Percentiles rank a stretch among this genome's conserved stretches.
Evolutionary conservation across 2,113 vertebrate species (phyloP).

Genomic region (Poecilia latipinna): DNA sequence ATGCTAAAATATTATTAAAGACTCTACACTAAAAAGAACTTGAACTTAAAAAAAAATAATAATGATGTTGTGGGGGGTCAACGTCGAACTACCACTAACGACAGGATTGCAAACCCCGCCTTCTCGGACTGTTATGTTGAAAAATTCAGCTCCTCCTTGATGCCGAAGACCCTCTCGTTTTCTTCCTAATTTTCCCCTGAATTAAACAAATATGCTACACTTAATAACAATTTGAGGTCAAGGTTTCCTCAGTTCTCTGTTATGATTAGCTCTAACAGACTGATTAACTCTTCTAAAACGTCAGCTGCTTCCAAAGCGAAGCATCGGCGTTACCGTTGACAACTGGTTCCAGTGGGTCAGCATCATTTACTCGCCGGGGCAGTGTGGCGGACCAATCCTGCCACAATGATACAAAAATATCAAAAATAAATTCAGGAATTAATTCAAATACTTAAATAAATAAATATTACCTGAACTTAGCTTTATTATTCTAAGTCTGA

Average conservation of each 20-base stretch:
- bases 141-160: fast-evolving
- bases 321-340: constrained; percentile 28
- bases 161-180: constrained; percentile 3
- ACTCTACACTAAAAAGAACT: background rate
- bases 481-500: too few relatives aligned
- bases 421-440: background rate
- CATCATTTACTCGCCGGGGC: background rate
- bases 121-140: background rate
- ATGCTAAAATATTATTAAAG: background rate
- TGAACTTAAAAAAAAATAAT: too few relatives aligned
- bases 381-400: background rate
- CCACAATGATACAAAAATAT: background rate
- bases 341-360: background rate
- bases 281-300: background rate
- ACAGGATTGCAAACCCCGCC: constrained; percentile 15
- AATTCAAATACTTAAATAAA: background rate
- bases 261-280: background rate
- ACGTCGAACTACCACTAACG: background rate
- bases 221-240: background rate
- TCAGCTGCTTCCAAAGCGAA: background rate
- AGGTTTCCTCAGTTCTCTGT: background rate
- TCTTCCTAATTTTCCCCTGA: background rate
- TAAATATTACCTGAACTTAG: background rate
- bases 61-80: too few relatives aligned
- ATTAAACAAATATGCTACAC: background rate